Evolutionary conservation across 2,113 vertebrate genomes (phyloP).

Genomic region (Dascyllus trimaculatus): DNA sequence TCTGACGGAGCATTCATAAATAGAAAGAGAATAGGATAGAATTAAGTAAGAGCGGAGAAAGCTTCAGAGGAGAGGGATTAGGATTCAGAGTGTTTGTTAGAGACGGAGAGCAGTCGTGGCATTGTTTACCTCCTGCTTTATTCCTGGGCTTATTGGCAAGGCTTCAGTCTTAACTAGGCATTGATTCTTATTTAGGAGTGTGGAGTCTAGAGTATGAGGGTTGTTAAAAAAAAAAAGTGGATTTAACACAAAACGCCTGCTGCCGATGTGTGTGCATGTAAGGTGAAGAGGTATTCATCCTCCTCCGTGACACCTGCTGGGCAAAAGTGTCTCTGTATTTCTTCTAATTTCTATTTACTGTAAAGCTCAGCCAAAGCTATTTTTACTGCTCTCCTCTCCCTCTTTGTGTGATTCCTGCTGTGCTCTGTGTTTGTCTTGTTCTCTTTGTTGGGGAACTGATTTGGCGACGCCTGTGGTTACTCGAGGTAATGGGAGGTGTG

Average conservation of each 20-base stretch:
- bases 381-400: background rate
- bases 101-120: constrained; percentile 45
- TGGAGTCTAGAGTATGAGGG: constrained; percentile 19
- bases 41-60: constrained; percentile 50
- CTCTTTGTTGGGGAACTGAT: background rate
- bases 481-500: background rate
- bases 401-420: background rate
- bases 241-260: constrained; percentile 31
- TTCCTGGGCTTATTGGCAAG: constrained; percentile 55
- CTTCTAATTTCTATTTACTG: constrained; percentile 12
- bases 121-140: constrained; percentile 72
- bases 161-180: constrained; percentile 64
- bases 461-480: background rate
- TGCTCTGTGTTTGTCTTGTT: background rate
- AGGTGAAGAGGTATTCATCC: constrained; percentile 1
- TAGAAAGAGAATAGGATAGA: constrained; percentile 32
- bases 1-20: constrained; percentile 62
- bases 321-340: background rate
- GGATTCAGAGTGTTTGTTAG: constrained; percentile 57
- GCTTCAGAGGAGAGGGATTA: constrained; percentile 54
- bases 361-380: background rate
- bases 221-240: constrained; percentile 16
- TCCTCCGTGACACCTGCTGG: constrained; percentile 4
- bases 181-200: constrained; percentile 67
- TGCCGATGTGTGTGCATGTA: background rate